Evolutionary conservation across 2,797 vertebrate genomes (phyloP), one percentile per base, ranked within the genome.

Genomic region (Hapalemur alaotrensis): DNA sequence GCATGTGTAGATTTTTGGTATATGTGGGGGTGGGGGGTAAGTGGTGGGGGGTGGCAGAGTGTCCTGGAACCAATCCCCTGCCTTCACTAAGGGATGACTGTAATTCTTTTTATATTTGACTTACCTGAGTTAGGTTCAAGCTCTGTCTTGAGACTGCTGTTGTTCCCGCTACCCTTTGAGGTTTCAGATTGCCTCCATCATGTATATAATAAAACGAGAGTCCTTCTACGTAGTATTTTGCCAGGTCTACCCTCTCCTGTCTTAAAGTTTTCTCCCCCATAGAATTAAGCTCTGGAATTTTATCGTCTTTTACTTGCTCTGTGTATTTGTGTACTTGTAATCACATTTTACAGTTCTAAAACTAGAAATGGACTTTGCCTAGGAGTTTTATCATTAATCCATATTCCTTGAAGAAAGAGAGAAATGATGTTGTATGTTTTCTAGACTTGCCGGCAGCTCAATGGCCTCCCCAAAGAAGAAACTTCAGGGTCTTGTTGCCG

Each of bases 401-500:
- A 59, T 92, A 76, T 78, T 81, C 92, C 86, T 73, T 43, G 18
- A 96, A 95, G 88, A 54, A 76, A 61, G 9, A 61, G 5, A 52
- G 12, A 38, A 94, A 89, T 83, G 65, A 2, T 2, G 20, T 30
- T 43, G 32, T 67, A 2, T 93, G 7, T 96, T 82, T 96, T 81
- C 46, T 65, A 86, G 35, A 86, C 72, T 63, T 75, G 63, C 48
- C 67, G 59, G 72, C 94, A 98, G 97, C 52, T 91, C 93, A 2
- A 99, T 99, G 98, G 97, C 97, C 72, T 92, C 95, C 15, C 6
- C 63, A 9, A 95, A 96, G 22, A 98, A 98, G 96, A 99, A 98
- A 84, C 96, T 99, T 38, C 98, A 96, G 13, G 99, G 99, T 67
- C 99, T 99, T 12, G 98, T 99, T 65, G 99, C 99, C 67, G 99